Base-by-base conservation (phyloP, 2,797 vertebrate species). In the Rhincodon typus region DNA sequence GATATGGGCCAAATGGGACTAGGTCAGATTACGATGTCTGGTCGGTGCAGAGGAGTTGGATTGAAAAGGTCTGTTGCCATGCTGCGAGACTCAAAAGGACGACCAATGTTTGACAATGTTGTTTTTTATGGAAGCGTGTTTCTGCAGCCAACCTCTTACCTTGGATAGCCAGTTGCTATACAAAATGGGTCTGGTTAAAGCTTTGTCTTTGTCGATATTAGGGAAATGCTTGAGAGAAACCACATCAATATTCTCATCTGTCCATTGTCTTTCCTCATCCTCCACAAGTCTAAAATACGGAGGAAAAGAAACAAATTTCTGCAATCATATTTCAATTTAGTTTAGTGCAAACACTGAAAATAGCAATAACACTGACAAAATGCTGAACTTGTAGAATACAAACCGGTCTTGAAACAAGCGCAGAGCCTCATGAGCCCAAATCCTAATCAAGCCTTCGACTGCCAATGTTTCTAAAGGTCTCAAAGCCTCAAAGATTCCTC, bases 121-220 rank as follows among this genome's bases (percentile, higher is more conserved):
- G 25, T 2, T 46, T 2, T 46, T n/a, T 42, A 42, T 93, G n/a
- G 3, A 25, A 93, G 67, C 23, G 27, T 34, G 0, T 67, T 42
- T 38, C 38, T 93, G n/a, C 4, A 12, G 12, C 30, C 50, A 69
- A 69, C 53, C 12, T 95, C 38, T 96, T 96, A 99, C 99, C 98
- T 99, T 99, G 0, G 99, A 99, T 21, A 99, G 97, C 99, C 99
- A 99, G 98, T 99, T 99, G 97, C 99, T 99, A 97, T 99, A 99
- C 12, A 99, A 97, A 96, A 99, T 99, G 46, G 99, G 99, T 95
- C 99, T 98, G 97, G 97, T 98, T 97, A 99, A 98, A 82, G 97
- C 99, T 96, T 98, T 99, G 95, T 99, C 99, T 96, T 98, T 98
- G 96, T 99, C 99, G 10, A 99, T 98, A 97, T 99, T 99, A 95